Base-by-base conservation (phyloP, 2,797 vertebrate genomes). In the Triplophysa bombifrons region DNA sequence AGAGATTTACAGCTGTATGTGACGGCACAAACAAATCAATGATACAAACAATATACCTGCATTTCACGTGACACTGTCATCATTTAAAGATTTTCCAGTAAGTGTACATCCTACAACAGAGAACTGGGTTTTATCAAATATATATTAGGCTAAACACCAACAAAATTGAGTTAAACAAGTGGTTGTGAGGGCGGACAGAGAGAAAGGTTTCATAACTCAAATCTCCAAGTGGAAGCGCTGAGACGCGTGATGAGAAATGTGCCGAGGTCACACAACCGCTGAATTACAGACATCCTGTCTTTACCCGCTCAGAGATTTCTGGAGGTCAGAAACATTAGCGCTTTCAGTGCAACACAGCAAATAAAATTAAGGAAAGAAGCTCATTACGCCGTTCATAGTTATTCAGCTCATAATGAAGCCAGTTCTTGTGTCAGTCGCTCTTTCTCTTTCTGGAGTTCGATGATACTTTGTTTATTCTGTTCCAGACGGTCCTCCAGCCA, bases 401-500 rank as follows among this genome's bases (percentile, higher is more conserved):
- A 34, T 78, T 64, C 5, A 44, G 1, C 30, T 78, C 10, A 65
- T 65, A 73, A 67, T 60, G 70, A 55, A 48, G 61, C 61, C 1
- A 99, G 94, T 86, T 98, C 96, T 85, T 91, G 92, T 83, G 93
- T 86, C 56, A 99, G 95, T 73, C 88, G 88, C 86, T 97, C 95
- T 19, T 96, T 98, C 88, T 98, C 96, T 72, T 85, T 91, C 90
- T 98, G 94, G 78, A 99, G 88, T 83, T 97, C 94, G 79, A 88
- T 88, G 76, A 97, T 86, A 34, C 93, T 94, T 86, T 95, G 94
- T 41, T 94, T 93, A 92, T 99, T 99, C 88, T 97, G 96, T 86
- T 97, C 94, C 86, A 98, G 91, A 16, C 97, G 94, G 91, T 99
- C 96, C 90, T 99, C 98, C 83, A 99, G 88, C 97, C 97, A 99